A percentile compares a stretch with the other conserved stretches of the same genome.
Evolutionary conservation across 2,888 invertebrate species (phyloP).

Genomic region (Nomada fucata): DNA sequence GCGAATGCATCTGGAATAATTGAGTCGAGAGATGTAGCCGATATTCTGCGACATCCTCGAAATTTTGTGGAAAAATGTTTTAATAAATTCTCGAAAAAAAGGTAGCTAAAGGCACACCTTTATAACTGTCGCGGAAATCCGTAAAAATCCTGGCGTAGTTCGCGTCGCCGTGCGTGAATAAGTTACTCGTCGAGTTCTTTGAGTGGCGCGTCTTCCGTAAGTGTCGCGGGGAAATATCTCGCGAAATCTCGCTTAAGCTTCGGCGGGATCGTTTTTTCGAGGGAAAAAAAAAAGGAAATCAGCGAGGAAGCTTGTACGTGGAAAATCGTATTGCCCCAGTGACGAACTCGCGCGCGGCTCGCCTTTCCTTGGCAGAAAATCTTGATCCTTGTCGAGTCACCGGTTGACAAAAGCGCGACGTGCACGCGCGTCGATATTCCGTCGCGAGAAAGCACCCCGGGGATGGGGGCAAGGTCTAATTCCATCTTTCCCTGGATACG

Average conservation of each 20-base stretch:
- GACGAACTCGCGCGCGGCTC: slow-evolving; percentile 51
- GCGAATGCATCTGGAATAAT: slow-evolving; percentile 63
- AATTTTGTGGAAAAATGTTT: no score
- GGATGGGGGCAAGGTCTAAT: slow-evolving; percentile 18
- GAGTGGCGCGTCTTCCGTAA: neutral
- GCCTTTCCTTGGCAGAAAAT: slow-evolving; percentile 25
- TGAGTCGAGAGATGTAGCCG: slow-evolving; percentile 44
- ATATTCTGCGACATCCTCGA: neutral
- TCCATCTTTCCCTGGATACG: neutral
- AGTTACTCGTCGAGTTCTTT: neutral
- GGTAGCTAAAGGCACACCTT: neutral
- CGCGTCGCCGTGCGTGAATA: no score
- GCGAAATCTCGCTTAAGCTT: slow-evolving; percentile 21
- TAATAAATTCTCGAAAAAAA: neutral
- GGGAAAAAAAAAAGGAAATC: slow-evolving; percentile 9
- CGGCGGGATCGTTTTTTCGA: neutral
- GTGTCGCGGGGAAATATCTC: neutral
- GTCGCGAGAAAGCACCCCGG: neutral
- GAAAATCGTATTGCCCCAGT: slow-evolving; percentile 61
- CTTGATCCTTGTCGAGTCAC: slow-evolving; percentile 15
- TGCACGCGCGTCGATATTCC: neutral
- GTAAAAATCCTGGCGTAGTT: no score
- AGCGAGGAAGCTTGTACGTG: slow-evolving; percentile 44
- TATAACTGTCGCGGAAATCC: no score
- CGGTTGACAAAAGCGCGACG: slow-evolving; percentile 1